Evolutionary conservation across 1,140 invertebrate genomes (phyloP), one percentile per base, ranked within the genome.

Genomic region (Micrasema minimum): DNA sequence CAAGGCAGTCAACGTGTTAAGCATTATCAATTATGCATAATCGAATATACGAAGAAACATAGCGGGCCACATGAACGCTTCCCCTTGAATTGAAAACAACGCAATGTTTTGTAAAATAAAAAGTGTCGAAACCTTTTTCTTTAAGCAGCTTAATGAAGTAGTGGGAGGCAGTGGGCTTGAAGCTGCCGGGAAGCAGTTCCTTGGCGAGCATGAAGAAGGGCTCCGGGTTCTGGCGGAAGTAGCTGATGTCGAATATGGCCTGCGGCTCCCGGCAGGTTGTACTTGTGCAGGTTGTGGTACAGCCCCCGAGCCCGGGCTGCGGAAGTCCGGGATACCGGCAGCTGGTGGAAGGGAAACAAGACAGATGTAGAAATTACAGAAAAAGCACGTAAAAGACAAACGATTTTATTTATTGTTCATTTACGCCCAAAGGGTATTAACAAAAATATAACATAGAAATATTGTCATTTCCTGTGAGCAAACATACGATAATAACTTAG

Each of bases 251-350:
- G 83, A 99, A 98, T 76, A 98, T 96, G n/a, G 94, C 92, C 79
- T 96, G 91, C n/a, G 96, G 96, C 85, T 96, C 89, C n/a, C 0
- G 95, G 94, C 46, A 98, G 85, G 76, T 96, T 91, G 79, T 97
- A 98, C 80, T 97, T 96, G 71, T 92, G 86, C 35, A 99, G 85
- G 82, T 98, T 98, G 79, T 93, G 88, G 83, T 99, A 99, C 1
- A 99, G 82, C 2, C 97, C n/a, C 97, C 72, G 91, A 93, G 26
- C 91, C 92, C 5, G 95, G 95, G 31, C 93, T 96, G 14, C 96
- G 89, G 83, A 95, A 96, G 81, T 98, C 96, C 43, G 96, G 96
- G 78, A 98, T 98, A 68, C 96, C 96, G 71, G 95, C 94, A 82
- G 95, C 95, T 94, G 81, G 74, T n/a, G n/a, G n/a, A n/a, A n/a